Evolutionary conservation across 2,113 vertebrate genomes (phyloP).

Genomic region (Xenus cinereus): DNA sequence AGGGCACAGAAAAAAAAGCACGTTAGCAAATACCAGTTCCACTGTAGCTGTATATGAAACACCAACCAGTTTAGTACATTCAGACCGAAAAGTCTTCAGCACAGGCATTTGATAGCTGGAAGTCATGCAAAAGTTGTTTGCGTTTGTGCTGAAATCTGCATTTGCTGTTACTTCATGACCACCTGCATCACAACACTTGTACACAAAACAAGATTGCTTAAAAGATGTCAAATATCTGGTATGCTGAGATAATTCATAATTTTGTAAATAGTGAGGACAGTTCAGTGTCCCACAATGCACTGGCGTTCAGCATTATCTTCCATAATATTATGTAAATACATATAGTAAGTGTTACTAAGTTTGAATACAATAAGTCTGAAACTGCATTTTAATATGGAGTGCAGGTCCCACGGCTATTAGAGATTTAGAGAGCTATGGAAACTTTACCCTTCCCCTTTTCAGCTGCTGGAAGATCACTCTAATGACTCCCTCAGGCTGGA

Average conservation of each 20-base stretch:
- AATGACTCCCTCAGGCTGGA: background rate
- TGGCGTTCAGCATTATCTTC: background rate
- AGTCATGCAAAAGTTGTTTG: background rate
- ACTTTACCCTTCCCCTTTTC: background rate
- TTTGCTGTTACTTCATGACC: background rate
- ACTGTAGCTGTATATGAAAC: background rate
- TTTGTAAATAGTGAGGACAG: background rate
- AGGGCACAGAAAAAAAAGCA: background rate
- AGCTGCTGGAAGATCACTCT: background rate
- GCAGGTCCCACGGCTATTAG: background rate
- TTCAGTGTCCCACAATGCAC: background rate
- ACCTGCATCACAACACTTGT: background rate
- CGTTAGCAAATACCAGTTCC: background rate
- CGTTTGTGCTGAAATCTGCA: background rate
- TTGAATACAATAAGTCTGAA: background rate
- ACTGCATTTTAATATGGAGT: background rate
- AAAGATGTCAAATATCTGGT: background rate
- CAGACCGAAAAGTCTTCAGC: background rate
- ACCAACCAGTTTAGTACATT: background rate
- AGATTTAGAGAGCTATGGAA: background rate
- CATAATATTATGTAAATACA: background rate
- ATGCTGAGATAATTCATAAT: background rate
- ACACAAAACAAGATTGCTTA: background rate
- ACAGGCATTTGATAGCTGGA: background rate
- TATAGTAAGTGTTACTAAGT: background rate